phyloP scores from a whole-genome alignment of 2,888 invertebrate genomes.

The Patella depressa region DNA sequence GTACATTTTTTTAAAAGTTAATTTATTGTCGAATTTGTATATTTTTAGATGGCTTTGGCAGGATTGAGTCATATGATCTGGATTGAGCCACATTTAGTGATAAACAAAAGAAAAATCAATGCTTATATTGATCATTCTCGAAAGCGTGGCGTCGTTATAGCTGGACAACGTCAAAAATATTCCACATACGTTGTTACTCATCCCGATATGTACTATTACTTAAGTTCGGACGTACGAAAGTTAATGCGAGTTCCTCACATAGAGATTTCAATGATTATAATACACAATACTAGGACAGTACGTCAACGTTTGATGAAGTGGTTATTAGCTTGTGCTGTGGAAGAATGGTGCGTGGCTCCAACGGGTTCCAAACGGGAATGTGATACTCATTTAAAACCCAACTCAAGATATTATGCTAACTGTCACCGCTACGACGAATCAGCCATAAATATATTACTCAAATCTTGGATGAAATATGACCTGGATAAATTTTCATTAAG shows the following conservation, averaged over 20 bases:
- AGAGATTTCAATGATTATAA: conserved; percentile 55
- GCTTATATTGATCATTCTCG: conserved; percentile 55
- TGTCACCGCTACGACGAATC: conserved; percentile 71
- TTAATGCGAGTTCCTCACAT: conserved; percentile 55
- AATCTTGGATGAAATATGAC: conserved; percentile 65
- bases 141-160: conserved; percentile 53
- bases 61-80: conserved; percentile 66
- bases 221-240: conserved; percentile 57
- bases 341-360: conserved; percentile 67
- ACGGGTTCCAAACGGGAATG: conserved; percentile 48
- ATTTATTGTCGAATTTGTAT: conserved; percentile 2
- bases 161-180: conserved; percentile 48
- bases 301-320: conserved; percentile 62
- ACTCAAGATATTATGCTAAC: conserved; percentile 45
- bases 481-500: conserved; percentile 42
- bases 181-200: conserved; percentile 58
- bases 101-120: conserved; percentile 46
- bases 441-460: conserved; percentile 69
- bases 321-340: conserved; percentile 65
- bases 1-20: too few species aligned
- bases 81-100: conserved; percentile 54
- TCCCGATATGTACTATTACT: conserved; percentile 63
- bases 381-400: conserved; percentile 44
- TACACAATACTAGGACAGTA: conserved; percentile 63
- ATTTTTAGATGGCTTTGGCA: conserved; percentile 59